Evolutionary conservation across 2,113 vertebrate species (phyloP).

Genomic region (Bubo bubo): DNA sequence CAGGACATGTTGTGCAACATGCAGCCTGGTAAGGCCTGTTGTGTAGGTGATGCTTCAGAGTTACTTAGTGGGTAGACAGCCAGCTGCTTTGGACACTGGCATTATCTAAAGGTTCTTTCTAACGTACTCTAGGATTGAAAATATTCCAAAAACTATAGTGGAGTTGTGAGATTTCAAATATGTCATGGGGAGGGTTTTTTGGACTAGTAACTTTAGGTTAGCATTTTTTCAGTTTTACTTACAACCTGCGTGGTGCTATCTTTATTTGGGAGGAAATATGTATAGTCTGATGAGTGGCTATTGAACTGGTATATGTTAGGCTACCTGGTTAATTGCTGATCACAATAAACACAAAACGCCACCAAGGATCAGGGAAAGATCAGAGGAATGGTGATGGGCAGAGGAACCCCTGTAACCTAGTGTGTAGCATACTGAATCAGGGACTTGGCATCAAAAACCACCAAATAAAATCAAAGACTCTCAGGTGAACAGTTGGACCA

Average conservation of each 20-base stretch:
- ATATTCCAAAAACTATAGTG: not conserved
- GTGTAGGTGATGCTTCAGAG: rapidly evolving
- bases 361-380: not conserved
- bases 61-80: not conserved
- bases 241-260: not conserved
- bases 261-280: not conserved
- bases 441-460: not conserved
- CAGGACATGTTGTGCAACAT: not conserved
- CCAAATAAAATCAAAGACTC: not conserved
- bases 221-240: not conserved
- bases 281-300: not conserved
- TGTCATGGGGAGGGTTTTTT: not conserved
- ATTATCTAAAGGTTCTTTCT: not conserved
- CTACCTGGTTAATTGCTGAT: not conserved
- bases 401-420: not conserved
- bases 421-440: not conserved
- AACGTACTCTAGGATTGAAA: not conserved
- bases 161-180: not conserved
- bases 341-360: not conserved
- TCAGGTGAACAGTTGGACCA: not conserved
- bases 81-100: not conserved
- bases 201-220: not conserved
- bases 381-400: not conserved
- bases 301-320: not conserved
- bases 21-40: not conserved